Evolutionary conservation across 1,140 invertebrate genomes (phyloP).

Genomic region (Drosophila ogumai): DNA sequence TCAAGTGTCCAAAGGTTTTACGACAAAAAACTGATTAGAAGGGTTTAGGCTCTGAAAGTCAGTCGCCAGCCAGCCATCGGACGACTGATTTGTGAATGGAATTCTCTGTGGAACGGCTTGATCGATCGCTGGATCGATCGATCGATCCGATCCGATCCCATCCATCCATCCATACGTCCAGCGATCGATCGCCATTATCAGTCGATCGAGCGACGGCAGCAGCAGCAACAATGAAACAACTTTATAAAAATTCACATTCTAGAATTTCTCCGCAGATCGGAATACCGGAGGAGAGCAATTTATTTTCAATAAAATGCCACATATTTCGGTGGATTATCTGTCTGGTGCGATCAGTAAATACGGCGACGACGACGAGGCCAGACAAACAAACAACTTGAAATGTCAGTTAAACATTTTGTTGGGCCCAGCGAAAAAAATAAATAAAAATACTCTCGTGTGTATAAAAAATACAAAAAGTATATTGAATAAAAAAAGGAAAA

Average conservation of each 20-base stretch:
- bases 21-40: conserved; percentile 62
- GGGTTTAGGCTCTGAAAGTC: conserved; percentile 42
- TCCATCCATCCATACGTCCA: conserved; percentile 5
- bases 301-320: conserved; percentile 50
- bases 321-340: conserved; percentile 39
- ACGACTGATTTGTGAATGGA: conserved; percentile 79
- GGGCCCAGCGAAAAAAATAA: background rate
- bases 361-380: conserved; percentile 32
- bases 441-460: background rate
- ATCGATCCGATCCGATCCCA: conserved; percentile 19
- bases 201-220: conserved; percentile 27
- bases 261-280: conserved; percentile 39
- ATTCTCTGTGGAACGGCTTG: conserved; percentile 41
- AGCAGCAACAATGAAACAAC: conserved; percentile 66
- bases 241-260: conserved; percentile 47
- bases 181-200: conserved; percentile 39
- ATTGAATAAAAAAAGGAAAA: conserved; percentile 38
- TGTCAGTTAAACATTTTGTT: conserved; percentile 61
- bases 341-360: conserved; percentile 45
- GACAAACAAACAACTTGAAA: conserved; percentile 67
- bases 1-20: conserved; percentile 54
- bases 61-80: conserved; percentile 30
- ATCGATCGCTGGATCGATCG: conserved; percentile 28
- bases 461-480: background rate
- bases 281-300: conserved; percentile 36